Base-by-base conservation (phyloP, 2,888 invertebrate genomes). In the Lagria hirta region DNA sequence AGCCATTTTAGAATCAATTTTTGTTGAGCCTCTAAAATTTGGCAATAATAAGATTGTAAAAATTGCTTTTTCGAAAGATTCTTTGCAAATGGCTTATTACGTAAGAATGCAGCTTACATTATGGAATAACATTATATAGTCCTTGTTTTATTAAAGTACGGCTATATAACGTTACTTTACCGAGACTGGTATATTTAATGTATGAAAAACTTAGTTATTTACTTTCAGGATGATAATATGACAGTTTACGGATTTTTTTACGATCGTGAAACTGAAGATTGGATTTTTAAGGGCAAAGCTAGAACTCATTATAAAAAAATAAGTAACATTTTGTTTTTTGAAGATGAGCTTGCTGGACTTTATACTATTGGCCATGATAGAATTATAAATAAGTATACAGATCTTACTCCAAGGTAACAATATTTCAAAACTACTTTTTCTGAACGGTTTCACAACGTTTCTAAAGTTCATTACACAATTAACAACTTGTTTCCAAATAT, bases 251-350 rank as follows among this genome's bases (percentile, higher is more conserved):
- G 81, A 2, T 73, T 76, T 55, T 70, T 70, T 47, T 75, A 73
- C 48, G 59, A 70, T 45, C 69, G 71, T 8, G 49, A 61, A 0
- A 52, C 46, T 1, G 62, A 65, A 3, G 27, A 50, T 3, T 84
- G 83, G 82, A 49, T 53, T 1, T 77, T 77, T 47, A 44, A 79
- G 13, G 84, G 81, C 6, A 83, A 83, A 63, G 75, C 79, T 48
- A 71, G 79, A 28, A 73, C 80, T 0, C 85, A 86, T 62, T 78
- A 75, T 54, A 76, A 77, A 45, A 70, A 75, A 1, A 75, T 86
- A 21, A 73, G 69, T 0, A 73, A 78, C 15, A 62, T 84, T 1
- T 66, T 78, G 49, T 84, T 84, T 59, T 64, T 75, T 1, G 66
- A 69, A 2, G 75, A 73, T 26, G 52, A 60, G 0, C 44, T 49